phyloP scores from a whole-genome alignment of 2,888 invertebrate species.

The Drosophila hamatofila region DNA sequence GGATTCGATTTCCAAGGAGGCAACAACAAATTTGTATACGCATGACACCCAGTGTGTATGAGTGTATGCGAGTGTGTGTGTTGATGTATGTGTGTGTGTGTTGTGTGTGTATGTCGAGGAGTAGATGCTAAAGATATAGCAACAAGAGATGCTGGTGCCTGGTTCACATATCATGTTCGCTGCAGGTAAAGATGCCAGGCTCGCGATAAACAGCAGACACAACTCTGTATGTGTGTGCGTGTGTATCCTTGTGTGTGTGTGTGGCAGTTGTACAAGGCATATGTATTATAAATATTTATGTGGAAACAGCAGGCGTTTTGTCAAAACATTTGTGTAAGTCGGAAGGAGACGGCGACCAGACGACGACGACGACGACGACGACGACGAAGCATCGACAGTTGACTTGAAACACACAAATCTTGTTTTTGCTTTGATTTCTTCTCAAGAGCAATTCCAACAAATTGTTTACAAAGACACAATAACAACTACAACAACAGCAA shows the following conservation, averaged over 20 bases:
- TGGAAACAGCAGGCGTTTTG: conserved; percentile 84
- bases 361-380: background rate
- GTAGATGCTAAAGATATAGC: conserved; percentile 72
- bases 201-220: conserved; percentile 57
- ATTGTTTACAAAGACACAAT: conserved; percentile 63
- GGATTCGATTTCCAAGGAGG: conserved; percentile 77
- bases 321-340: conserved; percentile 82
- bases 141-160: conserved; percentile 71
- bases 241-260: conserved; percentile 40
- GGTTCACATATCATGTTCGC: conserved; percentile 60
- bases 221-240: conserved; percentile 31
- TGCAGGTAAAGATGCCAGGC: conserved; percentile 71
- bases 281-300: conserved; percentile 83
- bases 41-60: conserved; percentile 40
- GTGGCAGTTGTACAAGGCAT: conserved; percentile 53
- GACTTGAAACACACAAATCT: conserved; percentile 47
- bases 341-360: conserved; percentile 45
- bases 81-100: conserved; percentile 15
- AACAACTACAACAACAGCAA: background rate
- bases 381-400: conserved; percentile 9
- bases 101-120: conserved; percentile 29
- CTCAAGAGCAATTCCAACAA: conserved; percentile 61
- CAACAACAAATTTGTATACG: conserved; percentile 70
- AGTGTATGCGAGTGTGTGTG: conserved; percentile 12
- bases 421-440: conserved; percentile 57